These are phyloP conservation scores for Prunella himalayana DNA, from an alignment of 2,113 vertebrate genomes.

Conservation along the genomic window DNA sequence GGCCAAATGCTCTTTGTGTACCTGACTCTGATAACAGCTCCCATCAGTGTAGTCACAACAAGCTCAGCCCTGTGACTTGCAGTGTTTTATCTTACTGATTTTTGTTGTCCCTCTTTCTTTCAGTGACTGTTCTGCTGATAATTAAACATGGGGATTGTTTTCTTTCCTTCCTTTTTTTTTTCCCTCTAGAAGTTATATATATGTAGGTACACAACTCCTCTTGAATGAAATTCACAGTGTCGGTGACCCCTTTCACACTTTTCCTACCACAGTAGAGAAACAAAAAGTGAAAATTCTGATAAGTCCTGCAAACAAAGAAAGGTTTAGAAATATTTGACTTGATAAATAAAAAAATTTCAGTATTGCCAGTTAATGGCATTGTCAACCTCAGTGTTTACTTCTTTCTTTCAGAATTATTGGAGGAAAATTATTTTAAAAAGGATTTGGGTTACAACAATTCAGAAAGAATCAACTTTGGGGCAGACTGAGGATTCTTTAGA, in stretches of 20 bases:
- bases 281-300: neutral
- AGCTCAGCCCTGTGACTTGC: neutral
- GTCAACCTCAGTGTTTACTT: neutral
- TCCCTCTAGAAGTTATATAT: neutral
- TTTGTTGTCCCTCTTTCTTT: neutral
- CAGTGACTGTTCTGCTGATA: neutral
- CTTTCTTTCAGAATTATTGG: neutral
- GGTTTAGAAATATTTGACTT: neutral
- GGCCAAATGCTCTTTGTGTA: neutral
- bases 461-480: neutral
- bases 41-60: neutral
- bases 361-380: neutral
- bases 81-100: neutral
- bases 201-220: neutral
- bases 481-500: neutral
- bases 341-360: neutral
- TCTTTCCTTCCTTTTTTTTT: rapidly evolving
- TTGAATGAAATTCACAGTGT: neutral
- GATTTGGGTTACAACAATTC: neutral
- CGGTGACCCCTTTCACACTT: neutral
- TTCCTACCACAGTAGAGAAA: neutral
- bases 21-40: neutral
- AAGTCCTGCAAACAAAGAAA: neutral
- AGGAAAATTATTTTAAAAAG: neutral
- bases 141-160: neutral